These are phyloP conservation scores for Merluccius polli DNA, from an alignment of 2,797 vertebrate genomes.

Conservation along the genomic window DNA sequence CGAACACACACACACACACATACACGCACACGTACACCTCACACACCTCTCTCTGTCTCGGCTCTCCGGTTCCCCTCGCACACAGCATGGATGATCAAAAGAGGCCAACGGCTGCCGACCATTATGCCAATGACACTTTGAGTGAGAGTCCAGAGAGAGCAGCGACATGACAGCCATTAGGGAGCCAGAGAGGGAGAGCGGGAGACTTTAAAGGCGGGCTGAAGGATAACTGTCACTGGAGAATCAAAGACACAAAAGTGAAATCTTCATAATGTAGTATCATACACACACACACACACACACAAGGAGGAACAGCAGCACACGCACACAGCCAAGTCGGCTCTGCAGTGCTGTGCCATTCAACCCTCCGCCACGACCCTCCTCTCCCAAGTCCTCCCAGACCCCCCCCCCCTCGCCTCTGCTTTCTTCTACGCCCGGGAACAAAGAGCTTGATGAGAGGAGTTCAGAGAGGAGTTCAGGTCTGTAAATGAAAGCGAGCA, in stretches of 20 bases:
- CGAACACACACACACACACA: conserved; percentile 19
- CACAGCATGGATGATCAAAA: conserved; percentile 82
- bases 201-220: conserved; percentile 78
- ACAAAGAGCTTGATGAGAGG: conserved; percentile 68
- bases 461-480: conserved; percentile 65
- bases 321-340: not conserved
- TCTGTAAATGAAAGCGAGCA: conserved; percentile 74
- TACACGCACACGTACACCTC: conserved; percentile 30
- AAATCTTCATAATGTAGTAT: conserved; percentile 82
- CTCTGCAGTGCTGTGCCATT: conserved; percentile 58
- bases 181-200: conserved; percentile 75
- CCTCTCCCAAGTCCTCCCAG: conserved; percentile 5
- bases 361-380: conserved; percentile 18
- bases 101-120: conserved; percentile 78
- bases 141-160: conserved; percentile 82
- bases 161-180: conserved; percentile 86
- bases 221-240: conserved; percentile 81
- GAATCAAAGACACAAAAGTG: conserved; percentile 80
- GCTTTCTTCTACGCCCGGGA: conserved; percentile 53
- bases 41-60: conserved; percentile 62
- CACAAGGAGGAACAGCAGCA: not conserved
- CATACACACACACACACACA: conserved; percentile 39
- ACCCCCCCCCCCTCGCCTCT: not conserved
- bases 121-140: conserved; percentile 87
- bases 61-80: conserved; percentile 65